These are phyloP conservation scores for Caranx melampygus DNA, from an alignment of 2,113 vertebrate genomes.

Conservation along the genomic window DNA sequence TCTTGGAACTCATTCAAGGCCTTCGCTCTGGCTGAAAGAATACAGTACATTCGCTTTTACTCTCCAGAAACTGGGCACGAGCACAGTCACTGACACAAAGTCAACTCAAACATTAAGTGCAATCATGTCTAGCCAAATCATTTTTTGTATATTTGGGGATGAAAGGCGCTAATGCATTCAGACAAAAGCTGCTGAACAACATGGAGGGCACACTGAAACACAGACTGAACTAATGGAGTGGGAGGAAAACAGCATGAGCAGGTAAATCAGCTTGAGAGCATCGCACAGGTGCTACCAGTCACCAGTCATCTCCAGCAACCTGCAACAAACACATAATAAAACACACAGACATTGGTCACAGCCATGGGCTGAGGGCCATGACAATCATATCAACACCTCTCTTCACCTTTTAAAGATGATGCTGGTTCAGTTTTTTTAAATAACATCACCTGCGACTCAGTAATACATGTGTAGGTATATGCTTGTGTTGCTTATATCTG, in stretches of 20 bases:
- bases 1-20: constrained; percentile 29
- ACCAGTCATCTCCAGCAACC: too few relatives aligned
- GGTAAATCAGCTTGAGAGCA: background rate
- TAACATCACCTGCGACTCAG: background rate
- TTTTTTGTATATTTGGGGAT: constrained; percentile 6
- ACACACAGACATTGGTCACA: too few relatives aligned
- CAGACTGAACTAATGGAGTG: background rate
- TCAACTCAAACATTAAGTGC: background rate
- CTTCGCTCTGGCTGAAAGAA: background rate
- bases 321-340: too few relatives aligned
- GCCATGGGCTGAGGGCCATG: background rate
- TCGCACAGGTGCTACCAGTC: too few relatives aligned
- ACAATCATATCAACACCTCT: background rate
- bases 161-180: constrained; percentile 16
- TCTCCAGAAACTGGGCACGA: constrained; percentile 12
- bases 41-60: constrained; percentile 5
- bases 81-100: constrained; percentile 4
- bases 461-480: background rate
- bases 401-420: background rate
- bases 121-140: background rate
- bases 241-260: background rate
- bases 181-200: background rate
- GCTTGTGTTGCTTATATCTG: background rate
- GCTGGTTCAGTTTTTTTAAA: background rate
- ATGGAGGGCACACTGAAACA: background rate